phyloP scores from a whole-genome alignment of 2,888 invertebrate species.

The Tuberolachnus salignus region DNA sequence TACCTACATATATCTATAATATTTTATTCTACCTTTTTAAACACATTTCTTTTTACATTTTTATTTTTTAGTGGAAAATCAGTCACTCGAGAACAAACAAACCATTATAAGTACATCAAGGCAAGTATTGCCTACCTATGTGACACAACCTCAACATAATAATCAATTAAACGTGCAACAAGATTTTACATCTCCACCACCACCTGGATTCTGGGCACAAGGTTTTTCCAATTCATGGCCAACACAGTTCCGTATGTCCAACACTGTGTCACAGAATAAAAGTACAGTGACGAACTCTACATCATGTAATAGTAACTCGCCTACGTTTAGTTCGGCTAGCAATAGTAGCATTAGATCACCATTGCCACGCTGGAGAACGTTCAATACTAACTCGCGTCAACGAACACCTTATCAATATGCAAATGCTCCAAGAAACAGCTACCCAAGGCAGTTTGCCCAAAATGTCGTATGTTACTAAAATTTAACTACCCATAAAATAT shows the following conservation, averaged over 20 bases:
- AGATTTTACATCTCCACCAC: slow-evolving; percentile 48
- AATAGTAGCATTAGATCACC: slow-evolving; percentile 46
- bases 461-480: slow-evolving; percentile 23
- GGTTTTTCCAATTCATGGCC: slow-evolving; percentile 36
- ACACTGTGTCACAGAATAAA: slow-evolving; percentile 16
- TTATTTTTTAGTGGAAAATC: slow-evolving; percentile 46
- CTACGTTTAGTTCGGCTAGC: slow-evolving; percentile 36
- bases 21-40: neutral
- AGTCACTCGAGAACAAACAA: slow-evolving; percentile 25
- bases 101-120: slow-evolving; percentile 13
- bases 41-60: neutral
- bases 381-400: slow-evolving; percentile 34
- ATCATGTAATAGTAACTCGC: slow-evolving; percentile 14
- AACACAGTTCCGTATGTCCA: slow-evolving; percentile 34
- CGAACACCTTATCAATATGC: slow-evolving; percentile 46
- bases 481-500: neutral
- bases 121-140: slow-evolving; percentile 36
- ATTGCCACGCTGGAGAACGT: slow-evolving; percentile 36
- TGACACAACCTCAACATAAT: slow-evolving; percentile 26
- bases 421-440: slow-evolving; percentile 41
- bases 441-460: slow-evolving; percentile 46
- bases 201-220: slow-evolving; percentile 39
- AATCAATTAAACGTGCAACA: slow-evolving; percentile 39
- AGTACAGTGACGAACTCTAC: slow-evolving; percentile 31
- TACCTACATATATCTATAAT: neutral